Percentiles rank a stretch among this genome's conserved stretches.
These are phyloP conservation scores for Calyptomena viridis DNA, from an alignment of 2,113 vertebrate genomes.

Conservation along the genomic window DNA sequence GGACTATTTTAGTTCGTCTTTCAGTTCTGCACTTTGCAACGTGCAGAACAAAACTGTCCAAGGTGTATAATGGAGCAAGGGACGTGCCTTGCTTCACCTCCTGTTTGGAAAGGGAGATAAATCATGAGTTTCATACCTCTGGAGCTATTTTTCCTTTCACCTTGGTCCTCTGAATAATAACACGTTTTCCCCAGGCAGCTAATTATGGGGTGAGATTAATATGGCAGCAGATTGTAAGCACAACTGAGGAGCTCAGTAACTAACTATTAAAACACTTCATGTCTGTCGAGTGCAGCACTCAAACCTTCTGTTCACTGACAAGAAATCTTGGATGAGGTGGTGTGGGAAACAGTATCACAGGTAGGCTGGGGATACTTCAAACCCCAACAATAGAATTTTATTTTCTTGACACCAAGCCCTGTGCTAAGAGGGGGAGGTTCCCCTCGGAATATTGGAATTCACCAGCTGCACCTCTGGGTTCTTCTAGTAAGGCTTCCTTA, in stretches of 20 bases:
- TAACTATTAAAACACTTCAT: not conserved
- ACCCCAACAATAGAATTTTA: rapidly evolving
- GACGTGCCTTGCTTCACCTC: not conserved
- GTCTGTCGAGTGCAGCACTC: not conserved
- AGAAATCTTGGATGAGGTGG: not conserved
- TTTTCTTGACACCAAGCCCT: not conserved
- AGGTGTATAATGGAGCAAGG: not conserved
- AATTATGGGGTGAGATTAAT: constrained; percentile 72
- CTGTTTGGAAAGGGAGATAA: not conserved
- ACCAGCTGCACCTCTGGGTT: not conserved
- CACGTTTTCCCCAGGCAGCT: constrained; percentile 62
- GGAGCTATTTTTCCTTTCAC: constrained; percentile 51
- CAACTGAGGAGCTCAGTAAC: constrained; percentile 46
- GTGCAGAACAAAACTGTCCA: not conserved
- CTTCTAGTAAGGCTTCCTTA: not conserved
- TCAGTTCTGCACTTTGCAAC: not conserved
- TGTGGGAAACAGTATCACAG: not conserved
- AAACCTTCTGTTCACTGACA: not conserved
- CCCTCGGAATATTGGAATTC: not conserved
- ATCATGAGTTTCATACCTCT: not conserved
- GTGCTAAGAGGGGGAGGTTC: not conserved
- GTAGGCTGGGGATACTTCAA: not conserved
- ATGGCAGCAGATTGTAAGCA: constrained; percentile 32
- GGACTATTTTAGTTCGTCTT: not conserved
- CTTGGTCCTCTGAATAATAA: constrained; percentile 11